Conservation (phyloP, 2,888 invertebrate species). For the Callyntrura guangdongensis region DNA sequence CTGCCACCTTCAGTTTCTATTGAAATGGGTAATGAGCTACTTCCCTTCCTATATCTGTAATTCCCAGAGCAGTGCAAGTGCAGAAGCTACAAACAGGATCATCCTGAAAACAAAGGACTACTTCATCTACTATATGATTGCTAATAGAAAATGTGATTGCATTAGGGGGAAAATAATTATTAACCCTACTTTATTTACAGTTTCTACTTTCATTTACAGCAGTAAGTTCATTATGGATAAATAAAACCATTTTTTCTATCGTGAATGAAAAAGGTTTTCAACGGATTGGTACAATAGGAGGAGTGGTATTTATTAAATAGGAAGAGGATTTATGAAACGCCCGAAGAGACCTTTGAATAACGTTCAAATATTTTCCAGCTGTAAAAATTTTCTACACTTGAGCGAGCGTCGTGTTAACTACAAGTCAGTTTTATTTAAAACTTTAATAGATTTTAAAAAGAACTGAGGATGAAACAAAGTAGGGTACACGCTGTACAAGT, state of each 20-base stretch:
- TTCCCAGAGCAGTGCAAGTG: background rate
- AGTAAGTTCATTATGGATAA: slow-evolving; percentile 15
- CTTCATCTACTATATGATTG: background rate
- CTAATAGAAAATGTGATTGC: slow-evolving; percentile 43
- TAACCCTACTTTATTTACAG: background rate
- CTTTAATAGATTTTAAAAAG: background rate
- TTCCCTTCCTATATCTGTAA: slow-evolving; percentile 28
- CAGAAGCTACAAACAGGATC: background rate
- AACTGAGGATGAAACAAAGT: background rate
- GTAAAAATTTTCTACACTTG: slow-evolving; percentile 5
- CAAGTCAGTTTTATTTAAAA: background rate
- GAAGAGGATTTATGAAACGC: background rate
- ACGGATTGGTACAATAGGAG: background rate
- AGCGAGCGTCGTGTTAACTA: background rate
- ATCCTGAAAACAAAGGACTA: slow-evolving; percentile 53
- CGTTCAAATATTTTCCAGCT: background rate
- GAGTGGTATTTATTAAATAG: slow-evolving; percentile 25
- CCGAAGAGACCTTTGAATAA: slow-evolving; percentile 12
- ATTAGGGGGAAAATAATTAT: slow-evolving; percentile 47
- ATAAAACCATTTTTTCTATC: slow-evolving; percentile 13
- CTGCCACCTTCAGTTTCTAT: slow-evolving; percentile 64
- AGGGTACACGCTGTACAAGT: too few relatives aligned
- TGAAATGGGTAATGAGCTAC: slow-evolving; percentile 59
- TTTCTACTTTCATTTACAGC: background rate
- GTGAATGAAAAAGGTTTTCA: background rate